A percentile compares a stretch with the other conserved stretches of the same genome.
These are phyloP conservation scores for Sparus aurata DNA, from an alignment of 2,797 vertebrate species.

Conservation along the genomic window DNA sequence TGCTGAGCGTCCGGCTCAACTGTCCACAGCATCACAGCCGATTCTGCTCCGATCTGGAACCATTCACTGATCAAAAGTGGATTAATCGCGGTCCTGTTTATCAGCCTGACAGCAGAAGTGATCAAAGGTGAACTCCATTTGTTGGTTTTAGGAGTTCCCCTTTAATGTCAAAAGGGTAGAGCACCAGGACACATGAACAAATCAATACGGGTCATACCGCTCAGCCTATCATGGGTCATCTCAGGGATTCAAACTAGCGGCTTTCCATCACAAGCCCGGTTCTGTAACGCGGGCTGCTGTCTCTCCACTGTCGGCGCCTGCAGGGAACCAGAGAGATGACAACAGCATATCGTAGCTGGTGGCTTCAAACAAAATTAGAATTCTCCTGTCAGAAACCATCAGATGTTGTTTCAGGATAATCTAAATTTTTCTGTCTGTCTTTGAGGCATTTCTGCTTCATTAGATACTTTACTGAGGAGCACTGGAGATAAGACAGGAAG, in stretches of 20 bases:
- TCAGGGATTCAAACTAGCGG: neutral
- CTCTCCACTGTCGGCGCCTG: neutral
- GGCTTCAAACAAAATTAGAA: conserved; percentile 44
- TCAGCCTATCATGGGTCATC: too few species aligned
- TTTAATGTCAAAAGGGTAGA: too few species aligned
- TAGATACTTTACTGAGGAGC: conserved; percentile 26
- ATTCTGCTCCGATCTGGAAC: too few species aligned
- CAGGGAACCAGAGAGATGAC: neutral
- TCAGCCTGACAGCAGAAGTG: too few species aligned
- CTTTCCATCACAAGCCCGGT: neutral
- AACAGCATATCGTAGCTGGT: conserved; percentile 19
- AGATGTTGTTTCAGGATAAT: conserved; percentile 15
- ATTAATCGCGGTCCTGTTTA: too few species aligned
- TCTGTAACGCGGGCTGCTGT: conserved; percentile 4
- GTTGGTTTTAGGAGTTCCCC: too few species aligned
- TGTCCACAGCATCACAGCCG: too few species aligned
- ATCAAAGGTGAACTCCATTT: too few species aligned
- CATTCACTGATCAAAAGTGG: too few species aligned
- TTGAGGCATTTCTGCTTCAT: conserved; percentile 63
- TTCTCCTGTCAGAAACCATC: conserved; percentile 54
- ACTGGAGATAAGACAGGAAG: neutral
- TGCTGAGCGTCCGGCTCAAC: too few species aligned
- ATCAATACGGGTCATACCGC: neutral
- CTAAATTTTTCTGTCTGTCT: conserved; percentile 30
- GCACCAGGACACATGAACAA: too few species aligned